Evolutionary conservation across 2,113 vertebrate genomes (phyloP).

Genomic region (Phylloscopus whistleri): DNA sequence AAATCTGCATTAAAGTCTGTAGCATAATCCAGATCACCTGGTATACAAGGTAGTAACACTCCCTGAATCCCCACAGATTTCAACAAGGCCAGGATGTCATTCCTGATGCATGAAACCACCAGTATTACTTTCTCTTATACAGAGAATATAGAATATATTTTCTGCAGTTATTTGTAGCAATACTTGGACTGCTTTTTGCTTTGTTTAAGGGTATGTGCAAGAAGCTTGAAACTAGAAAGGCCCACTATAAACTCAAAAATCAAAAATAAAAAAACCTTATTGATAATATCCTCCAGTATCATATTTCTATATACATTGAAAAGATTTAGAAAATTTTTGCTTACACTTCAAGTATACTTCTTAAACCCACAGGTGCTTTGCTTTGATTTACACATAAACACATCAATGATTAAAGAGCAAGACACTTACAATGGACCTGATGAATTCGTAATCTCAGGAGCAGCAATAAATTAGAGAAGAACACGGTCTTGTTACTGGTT

Average conservation of each 20-base stretch:
- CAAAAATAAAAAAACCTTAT: too few species aligned
- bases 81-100: neutral
- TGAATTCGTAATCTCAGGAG: conserved; percentile 23
- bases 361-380: neutral
- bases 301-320: neutral
- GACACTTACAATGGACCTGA: neutral
- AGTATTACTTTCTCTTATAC: neutral
- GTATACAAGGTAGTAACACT: neutral
- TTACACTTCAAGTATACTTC: neutral
- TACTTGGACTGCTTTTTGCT: neutral
- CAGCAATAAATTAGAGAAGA: conserved; percentile 11
- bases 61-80: neutral
- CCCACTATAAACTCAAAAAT: neutral
- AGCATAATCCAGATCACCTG: neutral
- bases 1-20: neutral
- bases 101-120: neutral
- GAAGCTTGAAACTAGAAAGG: neutral
- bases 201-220: neutral
- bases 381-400: neutral
- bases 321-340: neutral
- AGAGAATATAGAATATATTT: neutral
- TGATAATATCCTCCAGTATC: neutral
- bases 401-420: conserved; percentile 35
- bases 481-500: neutral
- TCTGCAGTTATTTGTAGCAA: neutral